These are phyloP conservation scores for Hippoglossus hippoglossus DNA, from an alignment of 2,797 vertebrate species.

Conservation along the genomic window DNA sequence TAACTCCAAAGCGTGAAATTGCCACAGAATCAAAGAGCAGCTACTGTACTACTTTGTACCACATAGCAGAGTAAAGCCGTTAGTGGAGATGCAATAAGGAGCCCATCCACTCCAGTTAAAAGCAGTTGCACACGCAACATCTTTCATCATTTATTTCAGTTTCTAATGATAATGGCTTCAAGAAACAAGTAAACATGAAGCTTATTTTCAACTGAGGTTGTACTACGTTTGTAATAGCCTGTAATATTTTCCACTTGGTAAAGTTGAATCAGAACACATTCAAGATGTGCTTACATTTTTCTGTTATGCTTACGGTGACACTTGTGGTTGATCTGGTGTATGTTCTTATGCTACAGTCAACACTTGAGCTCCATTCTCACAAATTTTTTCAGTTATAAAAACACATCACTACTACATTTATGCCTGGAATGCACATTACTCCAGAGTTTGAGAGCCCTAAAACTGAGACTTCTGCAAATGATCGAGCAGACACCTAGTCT, in stretches of 20 bases:
- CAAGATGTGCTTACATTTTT: neutral
- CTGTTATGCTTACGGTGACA: neutral
- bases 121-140: neutral
- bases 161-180: constrained; percentile 16
- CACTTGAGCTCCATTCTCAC: neutral
- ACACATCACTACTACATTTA: neutral
- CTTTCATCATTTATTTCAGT: neutral
- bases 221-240: neutral
- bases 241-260: neutral
- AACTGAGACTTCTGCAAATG: too few species aligned
- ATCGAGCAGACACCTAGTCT: too few species aligned
- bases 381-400: neutral
- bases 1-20: constrained; percentile 63
- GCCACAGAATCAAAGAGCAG: constrained; percentile 48
- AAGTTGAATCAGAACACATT: neutral
- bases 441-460: too few species aligned
- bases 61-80: constrained; percentile 33
- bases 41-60: constrained; percentile 29
- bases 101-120: neutral
- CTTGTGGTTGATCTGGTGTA: neutral
- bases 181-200: neutral
- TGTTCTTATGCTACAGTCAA: too few species aligned
- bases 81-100: constrained; percentile 7
- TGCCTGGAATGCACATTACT: too few species aligned
- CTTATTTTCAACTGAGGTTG: neutral